Base-by-base conservation (phyloP, 2,113 vertebrate genomes). In the Atherinomorus stipes region DNA sequence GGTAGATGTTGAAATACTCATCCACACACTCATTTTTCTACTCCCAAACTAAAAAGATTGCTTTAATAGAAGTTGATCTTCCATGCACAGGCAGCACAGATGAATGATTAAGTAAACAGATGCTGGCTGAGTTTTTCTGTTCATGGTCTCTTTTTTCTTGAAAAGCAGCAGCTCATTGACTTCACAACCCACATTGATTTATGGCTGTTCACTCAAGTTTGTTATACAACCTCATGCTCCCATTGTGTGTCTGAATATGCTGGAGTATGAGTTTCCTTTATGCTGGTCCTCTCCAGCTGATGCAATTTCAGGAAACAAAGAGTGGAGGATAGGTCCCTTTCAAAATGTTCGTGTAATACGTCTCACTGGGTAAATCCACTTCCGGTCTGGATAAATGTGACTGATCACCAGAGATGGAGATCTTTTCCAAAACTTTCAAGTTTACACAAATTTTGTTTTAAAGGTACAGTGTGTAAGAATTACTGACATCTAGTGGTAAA, bases 111-210 rank as follows among this genome's bases (percentile, higher is more conserved):
- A 70, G 37, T 51, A 21, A 8, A 19, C 37, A 40, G 21, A 64
- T 34, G 31, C 31, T 34, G 31, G 31, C 31, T 34, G 31, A 34
- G 31, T 5, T 34, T 34, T 34, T 34, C 31, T 34, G 1, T 34
- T 34, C 31, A 34, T 34, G 31, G 31, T 34, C 8, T 34, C 31
- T 34, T 34, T 34, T 34, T 34, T 34, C 31, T 34, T 9, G 8
- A 6, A 34, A 61, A 38, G 28, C 51, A 59, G 7, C 1, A 22
- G 44, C 61, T 77, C 71, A 83, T 47, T 86, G 60, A 75, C 22
- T 59, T 56, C 47, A 56, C 57, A 72, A 28, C 59, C 69, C 37
- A 12, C 38, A 62, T 15, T 80, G 60, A 80, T 80, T 66, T 54
- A 50, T 60, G 42, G 26, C 11, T 26, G 23, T 61, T 22, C 18